Conservation (phyloP, 2,797 vertebrate genomes). For the Smutsia temminckii region DNA sequence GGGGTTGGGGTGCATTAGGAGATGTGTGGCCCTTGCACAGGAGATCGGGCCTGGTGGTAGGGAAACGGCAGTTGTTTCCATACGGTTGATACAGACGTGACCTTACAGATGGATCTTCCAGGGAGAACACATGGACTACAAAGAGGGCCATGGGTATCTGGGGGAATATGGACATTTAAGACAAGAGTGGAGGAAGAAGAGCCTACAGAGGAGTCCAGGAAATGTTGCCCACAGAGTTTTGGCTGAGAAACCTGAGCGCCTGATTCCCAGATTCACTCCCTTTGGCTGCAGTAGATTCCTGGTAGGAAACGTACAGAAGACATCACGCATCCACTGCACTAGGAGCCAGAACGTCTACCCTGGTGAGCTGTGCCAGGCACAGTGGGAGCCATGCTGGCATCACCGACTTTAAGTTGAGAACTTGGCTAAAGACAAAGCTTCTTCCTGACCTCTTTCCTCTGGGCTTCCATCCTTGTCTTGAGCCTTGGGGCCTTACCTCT, state of each 20-base stretch:
- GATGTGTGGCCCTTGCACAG: background rate
- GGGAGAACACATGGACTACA: background rate
- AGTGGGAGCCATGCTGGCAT: background rate
- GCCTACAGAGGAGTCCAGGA: background rate
- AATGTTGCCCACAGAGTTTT: background rate
- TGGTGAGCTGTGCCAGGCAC: background rate
- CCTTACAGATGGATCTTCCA: background rate
- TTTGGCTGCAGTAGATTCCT: background rate
- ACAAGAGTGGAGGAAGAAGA: background rate
- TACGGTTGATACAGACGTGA: background rate
- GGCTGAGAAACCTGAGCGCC: background rate
- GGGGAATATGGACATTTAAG: background rate
- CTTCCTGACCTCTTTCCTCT: background rate
- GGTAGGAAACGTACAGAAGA: background rate
- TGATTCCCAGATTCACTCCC: background rate
- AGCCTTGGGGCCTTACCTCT: background rate
- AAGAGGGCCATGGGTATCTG: background rate
- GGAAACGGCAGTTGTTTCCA: background rate
- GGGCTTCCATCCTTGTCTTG: background rate
- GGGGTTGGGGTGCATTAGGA: background rate
- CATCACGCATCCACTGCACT: background rate
- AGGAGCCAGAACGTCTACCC: background rate
- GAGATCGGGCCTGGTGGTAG: background rate
- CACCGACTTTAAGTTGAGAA: background rate
- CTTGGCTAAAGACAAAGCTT: background rate